Evolutionary conservation across 2,113 vertebrate species (phyloP).

Genomic region (Osmerus mordax): DNA sequence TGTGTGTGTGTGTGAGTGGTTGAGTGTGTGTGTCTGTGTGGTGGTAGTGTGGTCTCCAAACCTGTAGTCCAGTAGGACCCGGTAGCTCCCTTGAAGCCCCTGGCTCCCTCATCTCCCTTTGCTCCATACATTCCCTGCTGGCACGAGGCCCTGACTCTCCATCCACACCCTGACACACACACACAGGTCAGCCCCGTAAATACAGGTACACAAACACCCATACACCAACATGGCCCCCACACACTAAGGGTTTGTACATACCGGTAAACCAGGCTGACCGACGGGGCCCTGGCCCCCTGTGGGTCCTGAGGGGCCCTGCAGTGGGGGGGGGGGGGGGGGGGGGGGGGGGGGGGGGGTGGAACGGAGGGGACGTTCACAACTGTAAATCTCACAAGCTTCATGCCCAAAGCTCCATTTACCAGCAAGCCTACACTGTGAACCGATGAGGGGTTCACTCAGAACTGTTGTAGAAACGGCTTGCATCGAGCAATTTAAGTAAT

Average conservation of each 20-base stretch:
- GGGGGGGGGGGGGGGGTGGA: too few species aligned
- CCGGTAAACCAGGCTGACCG: conserved; percentile 78
- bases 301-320: conserved; percentile 84
- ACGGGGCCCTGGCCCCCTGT: conserved; percentile 80
- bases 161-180: conserved; percentile 76
- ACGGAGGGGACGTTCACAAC: neutral
- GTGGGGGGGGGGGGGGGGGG: neutral
- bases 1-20: neutral
- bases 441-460: too few species aligned
- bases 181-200: conserved; percentile 2
- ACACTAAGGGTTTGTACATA: conserved; percentile 59
- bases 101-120: conserved; percentile 86
- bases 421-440: too few species aligned
- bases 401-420: conserved; percentile 11
- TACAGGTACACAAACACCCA: neutral
- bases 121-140: conserved; percentile 87
- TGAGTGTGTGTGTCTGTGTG: neutral
- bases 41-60: conserved; percentile 38
- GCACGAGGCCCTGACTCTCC: conserved; percentile 83
- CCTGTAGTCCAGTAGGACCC: conserved; percentile 87
- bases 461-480: too few species aligned
- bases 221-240: neutral
- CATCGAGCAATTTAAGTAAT: too few species aligned
- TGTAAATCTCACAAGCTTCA: neutral
- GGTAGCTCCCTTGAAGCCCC: conserved; percentile 76